These are phyloP conservation scores for Holotrichia oblita DNA, from an alignment of 1,140 invertebrate species.

Conservation along the genomic window DNA sequence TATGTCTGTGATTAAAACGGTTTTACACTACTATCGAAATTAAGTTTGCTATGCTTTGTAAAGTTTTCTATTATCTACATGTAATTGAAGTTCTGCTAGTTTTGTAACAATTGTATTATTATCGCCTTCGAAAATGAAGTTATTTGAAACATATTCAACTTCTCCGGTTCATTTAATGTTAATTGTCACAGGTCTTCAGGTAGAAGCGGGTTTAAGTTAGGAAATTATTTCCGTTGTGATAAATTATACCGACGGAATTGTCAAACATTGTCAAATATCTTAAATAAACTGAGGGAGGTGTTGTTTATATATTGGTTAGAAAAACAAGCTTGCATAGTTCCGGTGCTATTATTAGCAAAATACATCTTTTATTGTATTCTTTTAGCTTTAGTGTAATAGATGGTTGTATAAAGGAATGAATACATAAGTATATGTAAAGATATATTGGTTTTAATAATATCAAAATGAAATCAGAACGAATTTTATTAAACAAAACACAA, in stretches of 20 bases:
- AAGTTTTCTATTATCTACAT: not conserved
- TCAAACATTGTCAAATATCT: not conserved
- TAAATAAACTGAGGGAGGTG: not conserved
- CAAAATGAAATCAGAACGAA: not conserved
- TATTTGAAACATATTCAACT: not conserved
- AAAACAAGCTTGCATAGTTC: slow-evolving; percentile 17
- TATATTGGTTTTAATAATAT: not conserved
- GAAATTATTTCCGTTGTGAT: not conserved
- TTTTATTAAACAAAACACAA: not conserved
- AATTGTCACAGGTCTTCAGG: too few species aligned
- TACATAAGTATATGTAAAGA: slow-evolving; percentile 23
- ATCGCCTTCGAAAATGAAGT: not conserved
- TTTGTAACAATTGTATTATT: not conserved
- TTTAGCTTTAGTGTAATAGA: slow-evolving; percentile 38
- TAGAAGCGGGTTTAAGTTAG: too few species aligned
- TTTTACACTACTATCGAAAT: not conserved
- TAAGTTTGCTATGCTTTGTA: not conserved
- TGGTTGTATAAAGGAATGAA: slow-evolving; percentile 32
- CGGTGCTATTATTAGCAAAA: slow-evolving; percentile 29
- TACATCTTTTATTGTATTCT: slow-evolving; percentile 32
- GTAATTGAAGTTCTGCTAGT: not conserved
- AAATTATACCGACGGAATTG: not conserved
- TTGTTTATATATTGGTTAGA: not conserved
- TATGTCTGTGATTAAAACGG: not conserved
- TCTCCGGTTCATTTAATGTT: not conserved